Percentiles rank a stretch among this genome's conserved stretches.
Conservation (phyloP, 2,797 vertebrate species). For the Falco rusticolus region DNA sequence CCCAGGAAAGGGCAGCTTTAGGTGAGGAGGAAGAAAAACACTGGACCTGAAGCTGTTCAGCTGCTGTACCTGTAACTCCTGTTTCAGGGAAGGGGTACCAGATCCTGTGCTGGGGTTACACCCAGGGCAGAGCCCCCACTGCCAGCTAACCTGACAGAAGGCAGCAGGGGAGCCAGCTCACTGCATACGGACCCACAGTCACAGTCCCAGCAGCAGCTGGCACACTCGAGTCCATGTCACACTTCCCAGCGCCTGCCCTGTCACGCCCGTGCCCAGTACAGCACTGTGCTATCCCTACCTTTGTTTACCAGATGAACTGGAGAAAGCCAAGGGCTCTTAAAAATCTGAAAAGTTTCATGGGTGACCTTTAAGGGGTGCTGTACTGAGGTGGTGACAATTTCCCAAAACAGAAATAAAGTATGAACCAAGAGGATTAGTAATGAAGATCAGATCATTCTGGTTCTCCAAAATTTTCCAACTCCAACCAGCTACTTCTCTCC, state of each 20-base stretch:
- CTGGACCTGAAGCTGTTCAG: not conserved
- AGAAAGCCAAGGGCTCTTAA: not conserved
- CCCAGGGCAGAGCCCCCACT: not conserved
- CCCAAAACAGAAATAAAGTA: not conserved
- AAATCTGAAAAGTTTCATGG: not conserved
- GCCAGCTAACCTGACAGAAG: accelerated
- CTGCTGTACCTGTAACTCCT: not conserved
- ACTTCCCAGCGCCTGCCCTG: not conserved
- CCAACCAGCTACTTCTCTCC: not conserved
- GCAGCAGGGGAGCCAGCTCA: not conserved
- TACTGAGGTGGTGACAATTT: not conserved
- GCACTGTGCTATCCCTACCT: not conserved
- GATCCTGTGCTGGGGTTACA: not conserved
- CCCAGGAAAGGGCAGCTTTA: not conserved
- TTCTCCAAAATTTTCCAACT: not conserved
- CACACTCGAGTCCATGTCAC: accelerated
- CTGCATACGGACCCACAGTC: accelerated
- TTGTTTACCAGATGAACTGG: not conserved
- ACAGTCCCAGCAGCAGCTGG: not conserved
- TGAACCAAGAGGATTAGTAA: not conserved
- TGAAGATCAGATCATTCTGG: not conserved
- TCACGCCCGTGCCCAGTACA: not conserved
- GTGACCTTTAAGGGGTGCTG: not conserved
- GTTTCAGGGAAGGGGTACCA: accelerated
- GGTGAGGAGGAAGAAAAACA: not conserved